Base-by-base conservation (phyloP, 2,888 invertebrate species). In the Phanerotoma sp. region DNA sequence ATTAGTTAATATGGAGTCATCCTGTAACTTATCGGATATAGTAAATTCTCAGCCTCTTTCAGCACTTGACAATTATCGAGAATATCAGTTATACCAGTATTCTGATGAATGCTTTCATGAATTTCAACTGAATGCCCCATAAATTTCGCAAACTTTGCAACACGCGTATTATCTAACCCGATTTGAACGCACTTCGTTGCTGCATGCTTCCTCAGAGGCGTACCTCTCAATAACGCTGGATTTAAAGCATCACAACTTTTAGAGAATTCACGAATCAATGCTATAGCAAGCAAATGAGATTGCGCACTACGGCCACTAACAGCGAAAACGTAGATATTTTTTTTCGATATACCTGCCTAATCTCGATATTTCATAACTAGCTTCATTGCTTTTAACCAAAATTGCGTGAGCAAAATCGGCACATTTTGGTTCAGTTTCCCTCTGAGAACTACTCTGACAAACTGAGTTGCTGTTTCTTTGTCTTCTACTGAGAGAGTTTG, bases 1-100 rank as follows among this genome's bases (percentile, higher is more conserved):
- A n/a, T n/a, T n/a, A n/a, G n/a, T n/a, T n/a, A n/a, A n/a, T n/a
- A n/a, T n/a, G n/a, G n/a, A n/a, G n/a, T n/a, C n/a, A n/a, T n/a
- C n/a, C n/a, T n/a, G n/a, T n/a, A n/a, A n/a, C n/a, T n/a, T n/a
- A n/a, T n/a, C n/a, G n/a, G n/a, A n/a, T n/a, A n/a, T n/a, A n/a
- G n/a, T n/a, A n/a, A n/a, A n/a, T n/a, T n/a, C 50, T 64, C 58
- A 11, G 64, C 41, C n/a, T 66, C 30, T 54, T 57, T 54, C 1
- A 63, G 64, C 18, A 67, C 62, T 32, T 56, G 30, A 1, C 60
- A 42, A 9, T 66, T 66, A 15, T 67, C 66, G 16, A 57, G 46
- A 25, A 48, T 54, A 4, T 54, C 21, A 30, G 62, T 47, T 2
- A 66, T 66, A 45, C 63, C 54, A n/a, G n/a, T n/a, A n/a, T n/a